phyloP scores from a whole-genome alignment of 2,113 vertebrate genomes.

The Uria aalge region DNA sequence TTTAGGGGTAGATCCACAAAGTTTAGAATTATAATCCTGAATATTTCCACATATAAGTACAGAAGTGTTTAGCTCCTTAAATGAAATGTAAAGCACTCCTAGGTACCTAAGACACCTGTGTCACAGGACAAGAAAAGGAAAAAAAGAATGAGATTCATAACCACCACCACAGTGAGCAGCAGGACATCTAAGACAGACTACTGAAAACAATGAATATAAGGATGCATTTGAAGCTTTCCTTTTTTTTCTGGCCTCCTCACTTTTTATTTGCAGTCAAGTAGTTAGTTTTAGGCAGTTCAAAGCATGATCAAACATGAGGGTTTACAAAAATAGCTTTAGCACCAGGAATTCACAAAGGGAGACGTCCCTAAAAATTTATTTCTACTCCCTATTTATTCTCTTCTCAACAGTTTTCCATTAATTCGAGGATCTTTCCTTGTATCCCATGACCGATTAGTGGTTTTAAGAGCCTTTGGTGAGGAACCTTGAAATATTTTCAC shows the following conservation, averaged over 20 bases:
- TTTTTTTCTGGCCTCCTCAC: not conserved
- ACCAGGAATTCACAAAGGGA: not conserved
- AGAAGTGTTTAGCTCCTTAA: not conserved
- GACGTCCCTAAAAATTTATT: not conserved
- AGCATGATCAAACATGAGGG: not conserved
- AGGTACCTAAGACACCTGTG: not conserved
- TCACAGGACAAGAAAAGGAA: not conserved
- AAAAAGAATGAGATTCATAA: not conserved
- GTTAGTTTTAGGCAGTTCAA: not conserved
- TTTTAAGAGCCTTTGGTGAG: not conserved
- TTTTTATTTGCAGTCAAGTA: not conserved
- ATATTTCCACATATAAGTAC: not conserved
- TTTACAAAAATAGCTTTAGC: not conserved
- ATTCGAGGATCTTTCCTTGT: not conserved
- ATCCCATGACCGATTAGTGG: fast-evolving
- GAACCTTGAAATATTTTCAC: not conserved
- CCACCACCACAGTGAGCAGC: not conserved
- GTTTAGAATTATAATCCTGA: not conserved
- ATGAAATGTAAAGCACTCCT: not conserved
- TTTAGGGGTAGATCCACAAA: not conserved
- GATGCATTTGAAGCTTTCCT: not conserved
- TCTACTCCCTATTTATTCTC: not conserved
- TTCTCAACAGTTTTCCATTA: not conserved
- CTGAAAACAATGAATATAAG: not conserved
- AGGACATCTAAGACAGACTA: not conserved